phyloP scores from a whole-genome alignment of 2,797 vertebrate genomes.

The Eurystomus glaucurus region DNA sequence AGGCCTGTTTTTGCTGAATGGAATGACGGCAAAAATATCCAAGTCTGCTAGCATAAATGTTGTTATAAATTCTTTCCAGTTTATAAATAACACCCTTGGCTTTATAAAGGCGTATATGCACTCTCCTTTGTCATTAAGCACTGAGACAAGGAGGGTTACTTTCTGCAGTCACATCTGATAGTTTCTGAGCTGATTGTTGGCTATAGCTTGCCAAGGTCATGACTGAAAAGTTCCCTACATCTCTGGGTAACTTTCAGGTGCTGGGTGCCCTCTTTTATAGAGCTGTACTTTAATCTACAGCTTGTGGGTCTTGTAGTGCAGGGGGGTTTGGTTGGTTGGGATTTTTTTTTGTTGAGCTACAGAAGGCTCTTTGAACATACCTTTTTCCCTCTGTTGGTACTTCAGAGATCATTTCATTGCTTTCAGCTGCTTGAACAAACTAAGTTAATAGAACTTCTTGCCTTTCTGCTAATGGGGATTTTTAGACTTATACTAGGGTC shows the following conservation, averaged over 20 bases:
- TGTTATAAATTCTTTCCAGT: conserved; percentile 12
- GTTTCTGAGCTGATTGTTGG: not conserved
- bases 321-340: not conserved
- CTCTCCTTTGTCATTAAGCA: not conserved
- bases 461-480: not conserved
- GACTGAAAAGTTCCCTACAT: not conserved
- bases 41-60: not conserved
- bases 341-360: not conserved
- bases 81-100: not conserved
- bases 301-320: not conserved
- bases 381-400: not conserved
- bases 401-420: not conserved
- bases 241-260: not conserved
- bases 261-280: not conserved
- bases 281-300: not conserved
- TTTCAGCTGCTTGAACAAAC: not conserved
- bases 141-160: not conserved
- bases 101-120: not conserved
- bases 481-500: not conserved
- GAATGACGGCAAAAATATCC: conserved; percentile 5
- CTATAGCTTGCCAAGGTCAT: not conserved
- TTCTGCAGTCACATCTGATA: not conserved
- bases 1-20: not conserved
- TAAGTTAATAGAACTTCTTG: not conserved
- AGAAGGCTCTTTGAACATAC: not conserved